phyloP scores from a whole-genome alignment of 2,113 vertebrate species.

The Oncorhynchus tshawytscha region DNA sequence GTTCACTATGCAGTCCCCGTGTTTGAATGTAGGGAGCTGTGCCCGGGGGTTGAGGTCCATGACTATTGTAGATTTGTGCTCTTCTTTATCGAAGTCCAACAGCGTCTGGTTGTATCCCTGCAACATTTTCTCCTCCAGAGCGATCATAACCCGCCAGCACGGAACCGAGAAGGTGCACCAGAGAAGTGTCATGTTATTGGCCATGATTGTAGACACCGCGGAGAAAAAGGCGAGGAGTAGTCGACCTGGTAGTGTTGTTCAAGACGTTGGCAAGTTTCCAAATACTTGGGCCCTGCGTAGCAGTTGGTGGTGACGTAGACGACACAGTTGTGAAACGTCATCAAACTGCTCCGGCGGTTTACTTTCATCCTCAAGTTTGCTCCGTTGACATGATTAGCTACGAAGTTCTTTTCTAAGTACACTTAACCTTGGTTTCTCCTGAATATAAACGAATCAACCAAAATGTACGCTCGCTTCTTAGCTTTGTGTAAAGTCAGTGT shows the following conservation, averaged over 20 bases:
- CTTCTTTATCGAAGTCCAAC: slow-evolving; percentile 69
- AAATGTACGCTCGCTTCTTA: too few relatives aligned
- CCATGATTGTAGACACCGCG: slow-evolving; percentile 48
- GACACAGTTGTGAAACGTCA: too few relatives aligned
- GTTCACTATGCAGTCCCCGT: slow-evolving; percentile 59
- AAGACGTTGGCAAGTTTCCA: too few relatives aligned
- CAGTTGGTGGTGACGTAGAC: too few relatives aligned
- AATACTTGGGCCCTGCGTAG: too few relatives aligned
- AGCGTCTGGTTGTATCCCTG: slow-evolving; percentile 63
- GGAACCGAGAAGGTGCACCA: slow-evolving; percentile 75
- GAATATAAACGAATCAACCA: too few relatives aligned
- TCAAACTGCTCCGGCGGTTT: too few relatives aligned
- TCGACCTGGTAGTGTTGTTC: background rate
- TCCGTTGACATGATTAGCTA: too few relatives aligned
- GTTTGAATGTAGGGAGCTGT: slow-evolving; percentile 73
- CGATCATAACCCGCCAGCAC: slow-evolving; percentile 74
- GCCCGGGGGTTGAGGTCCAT: slow-evolving; percentile 68
- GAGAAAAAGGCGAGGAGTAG: background rate
- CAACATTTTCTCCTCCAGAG: slow-evolving; percentile 74
- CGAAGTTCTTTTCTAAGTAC: too few relatives aligned
- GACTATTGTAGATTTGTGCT: slow-evolving; percentile 65
- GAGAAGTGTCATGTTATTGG: slow-evolving; percentile 63
- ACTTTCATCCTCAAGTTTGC: too few relatives aligned
- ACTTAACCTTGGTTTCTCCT: too few relatives aligned
- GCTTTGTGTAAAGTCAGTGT: too few relatives aligned